Evolutionary conservation across 2,888 invertebrate genomes (phyloP).

Genomic region (Dichetophora obliterata): DNA sequence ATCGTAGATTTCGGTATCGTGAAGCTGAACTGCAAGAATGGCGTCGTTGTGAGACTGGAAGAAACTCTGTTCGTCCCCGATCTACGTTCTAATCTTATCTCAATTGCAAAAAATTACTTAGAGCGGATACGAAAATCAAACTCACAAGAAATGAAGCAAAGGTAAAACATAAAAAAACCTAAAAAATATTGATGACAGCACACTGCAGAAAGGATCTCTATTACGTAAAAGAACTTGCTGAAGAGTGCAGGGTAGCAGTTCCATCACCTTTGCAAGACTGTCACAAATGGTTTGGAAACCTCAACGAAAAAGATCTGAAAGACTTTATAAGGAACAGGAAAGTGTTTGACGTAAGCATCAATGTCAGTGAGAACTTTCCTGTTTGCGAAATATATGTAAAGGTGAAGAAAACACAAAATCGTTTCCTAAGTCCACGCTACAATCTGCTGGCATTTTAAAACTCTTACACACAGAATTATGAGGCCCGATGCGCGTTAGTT

Average conservation of each 20-base stretch:
- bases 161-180: conserved; percentile 2
- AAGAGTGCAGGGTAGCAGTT: not conserved
- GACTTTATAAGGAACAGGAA: conserved; percentile 26
- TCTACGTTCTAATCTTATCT: too few species aligned
- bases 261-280: not conserved
- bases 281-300: conserved; percentile 7
- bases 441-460: conserved; percentile 32
- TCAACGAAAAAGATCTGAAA: conserved; percentile 42
- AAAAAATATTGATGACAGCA: conserved; percentile 11
- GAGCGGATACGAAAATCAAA: too few species aligned
- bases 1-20: not conserved
- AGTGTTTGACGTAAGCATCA: conserved; percentile 7
- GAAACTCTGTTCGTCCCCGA: conserved; percentile 36
- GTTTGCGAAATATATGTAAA: conserved; percentile 40
- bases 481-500: conserved; percentile 39
- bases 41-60: too few species aligned
- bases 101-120: too few species aligned
- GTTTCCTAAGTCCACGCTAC: conserved; percentile 14
- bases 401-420: conserved; percentile 37
- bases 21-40: not conserved
- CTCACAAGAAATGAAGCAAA: conserved; percentile 2
- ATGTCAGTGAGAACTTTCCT: not conserved
- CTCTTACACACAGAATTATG: conserved; percentile 43
- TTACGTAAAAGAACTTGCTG: not conserved
- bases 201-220: not conserved